Evolutionary conservation across 2,888 invertebrate genomes (phyloP).

Genomic region (Encarsia formosa): DNA sequence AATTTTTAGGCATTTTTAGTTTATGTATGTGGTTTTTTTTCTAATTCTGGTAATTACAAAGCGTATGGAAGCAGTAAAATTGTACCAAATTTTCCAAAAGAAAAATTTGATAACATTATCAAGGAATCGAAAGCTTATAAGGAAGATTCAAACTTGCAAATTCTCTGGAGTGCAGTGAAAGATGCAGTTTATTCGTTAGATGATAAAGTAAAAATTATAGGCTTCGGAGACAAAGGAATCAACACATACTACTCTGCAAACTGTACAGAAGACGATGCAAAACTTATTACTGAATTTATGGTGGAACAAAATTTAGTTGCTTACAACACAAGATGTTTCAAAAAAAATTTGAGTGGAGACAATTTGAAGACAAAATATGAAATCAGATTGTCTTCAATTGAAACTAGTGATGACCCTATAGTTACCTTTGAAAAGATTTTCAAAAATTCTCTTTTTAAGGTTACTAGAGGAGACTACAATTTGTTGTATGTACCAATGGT

Average conservation of each 20-base stretch:
- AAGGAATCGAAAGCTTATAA: slow-evolving; percentile 66
- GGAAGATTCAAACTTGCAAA: slow-evolving; percentile 59
- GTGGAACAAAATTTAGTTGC: slow-evolving; percentile 75
- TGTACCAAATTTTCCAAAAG: slow-evolving; percentile 74
- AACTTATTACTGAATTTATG: slow-evolving; percentile 73
- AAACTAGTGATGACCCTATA: slow-evolving; percentile 55
- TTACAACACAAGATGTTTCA: slow-evolving; percentile 86
- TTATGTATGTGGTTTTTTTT: slow-evolving; percentile 79
- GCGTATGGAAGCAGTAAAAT: slow-evolving; percentile 94
- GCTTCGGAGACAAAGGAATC: slow-evolving; percentile 73
- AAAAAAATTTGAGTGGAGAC: slow-evolving; percentile 55
- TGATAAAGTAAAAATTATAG: slow-evolving; percentile 69
- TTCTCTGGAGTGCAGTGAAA: slow-evolving; percentile 60
- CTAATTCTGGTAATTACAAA: slow-evolving; percentile 91
- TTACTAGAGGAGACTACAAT: slow-evolving; percentile 79
- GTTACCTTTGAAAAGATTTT: slow-evolving; percentile 64
- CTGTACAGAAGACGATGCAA: slow-evolving; percentile 75
- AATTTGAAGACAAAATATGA: slow-evolving; percentile 55
- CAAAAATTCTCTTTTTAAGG: slow-evolving; percentile 64
- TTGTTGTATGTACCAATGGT: slow-evolving; percentile 67
- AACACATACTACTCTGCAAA: slow-evolving; percentile 93
- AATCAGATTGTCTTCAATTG: slow-evolving; percentile 70
- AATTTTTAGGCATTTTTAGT: slow-evolving; percentile 76
- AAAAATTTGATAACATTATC: slow-evolving; percentile 70
- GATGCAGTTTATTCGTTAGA: slow-evolving; percentile 65